Percentiles rank a stretch among this genome's conserved stretches.
Evolutionary conservation across 2,888 invertebrate species (phyloP).

Genomic region (Eurois occulta): DNA sequence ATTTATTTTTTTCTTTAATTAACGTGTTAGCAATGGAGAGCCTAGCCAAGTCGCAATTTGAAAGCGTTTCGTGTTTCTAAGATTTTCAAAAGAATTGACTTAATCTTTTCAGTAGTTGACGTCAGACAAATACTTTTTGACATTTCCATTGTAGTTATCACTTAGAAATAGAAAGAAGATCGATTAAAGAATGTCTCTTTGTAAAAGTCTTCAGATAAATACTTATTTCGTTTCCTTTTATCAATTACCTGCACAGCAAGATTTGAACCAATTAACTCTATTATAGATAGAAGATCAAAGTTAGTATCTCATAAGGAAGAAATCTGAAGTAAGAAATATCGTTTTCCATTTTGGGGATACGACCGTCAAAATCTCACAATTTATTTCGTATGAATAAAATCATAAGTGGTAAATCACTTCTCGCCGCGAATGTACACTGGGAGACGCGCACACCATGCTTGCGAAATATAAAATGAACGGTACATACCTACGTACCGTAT

Average conservation of each 20-base stretch:
- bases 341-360: constrained; percentile 62
- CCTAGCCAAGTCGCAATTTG: neutral
- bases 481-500: neutral
- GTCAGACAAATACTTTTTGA: neutral
- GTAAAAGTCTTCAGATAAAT: neutral
- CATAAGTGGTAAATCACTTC: constrained; percentile 66
- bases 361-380: constrained; percentile 66
- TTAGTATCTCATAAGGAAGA: constrained; percentile 45
- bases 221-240: neutral
- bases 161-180: no score
- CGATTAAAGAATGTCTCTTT: neutral
- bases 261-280: neutral
- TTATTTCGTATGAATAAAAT: constrained; percentile 67
- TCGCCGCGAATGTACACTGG: constrained; percentile 49
- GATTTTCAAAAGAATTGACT: neutral
- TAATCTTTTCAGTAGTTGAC: neutral
- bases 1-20: neutral
- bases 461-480: constrained; percentile 16
- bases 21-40: neutral
- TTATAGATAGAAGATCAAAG: neutral
- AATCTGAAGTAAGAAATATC: constrained; percentile 59
- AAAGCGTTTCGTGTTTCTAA: neutral
- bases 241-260: neutral
- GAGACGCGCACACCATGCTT: constrained; percentile 32
- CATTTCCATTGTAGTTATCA: no score